Percentiles rank a stretch among this genome's conserved stretches.
These are phyloP conservation scores for Cyphomyrus discorhynchus DNA, from an alignment of 2,113 vertebrate genomes.

Conservation along the genomic window DNA sequence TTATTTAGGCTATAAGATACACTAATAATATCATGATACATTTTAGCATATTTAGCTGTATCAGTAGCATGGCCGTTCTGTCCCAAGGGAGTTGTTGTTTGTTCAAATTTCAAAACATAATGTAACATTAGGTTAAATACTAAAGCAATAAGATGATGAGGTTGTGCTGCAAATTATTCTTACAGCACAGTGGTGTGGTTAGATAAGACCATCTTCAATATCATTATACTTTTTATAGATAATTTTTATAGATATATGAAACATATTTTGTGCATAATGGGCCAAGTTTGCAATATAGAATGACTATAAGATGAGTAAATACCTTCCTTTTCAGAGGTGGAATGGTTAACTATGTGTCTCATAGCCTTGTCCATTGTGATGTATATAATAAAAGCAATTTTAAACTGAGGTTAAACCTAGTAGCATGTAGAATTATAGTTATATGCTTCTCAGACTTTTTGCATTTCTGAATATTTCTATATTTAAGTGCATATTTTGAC, in stretches of 20 bases:
- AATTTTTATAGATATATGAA: neutral
- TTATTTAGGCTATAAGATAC: neutral
- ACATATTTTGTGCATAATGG: neutral
- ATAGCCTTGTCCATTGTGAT: neutral
- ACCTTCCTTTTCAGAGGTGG: neutral
- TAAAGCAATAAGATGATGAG: neutral
- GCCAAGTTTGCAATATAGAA: neutral
- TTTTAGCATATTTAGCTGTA: neutral
- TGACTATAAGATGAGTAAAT: neutral
- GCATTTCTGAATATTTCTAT: neutral
- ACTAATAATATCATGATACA: neutral
- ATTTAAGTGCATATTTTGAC: neutral
- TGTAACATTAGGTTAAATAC: neutral
- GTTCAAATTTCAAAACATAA: neutral
- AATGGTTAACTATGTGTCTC: neutral
- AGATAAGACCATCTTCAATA: neutral
- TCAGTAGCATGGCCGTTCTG: neutral
- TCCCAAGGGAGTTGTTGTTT: neutral
- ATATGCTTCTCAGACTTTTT: conserved; percentile 5
- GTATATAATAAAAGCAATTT: neutral
- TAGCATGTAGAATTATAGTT: neutral
- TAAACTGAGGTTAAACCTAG: neutral
- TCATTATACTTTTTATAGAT: neutral
- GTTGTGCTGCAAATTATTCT: neutral
- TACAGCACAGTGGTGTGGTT: neutral